Percentiles rank a stretch among this genome's conserved stretches.
Evolutionary conservation across 1,140 invertebrate species (phyloP).

Genomic region (Psilanteris sp.): DNA sequence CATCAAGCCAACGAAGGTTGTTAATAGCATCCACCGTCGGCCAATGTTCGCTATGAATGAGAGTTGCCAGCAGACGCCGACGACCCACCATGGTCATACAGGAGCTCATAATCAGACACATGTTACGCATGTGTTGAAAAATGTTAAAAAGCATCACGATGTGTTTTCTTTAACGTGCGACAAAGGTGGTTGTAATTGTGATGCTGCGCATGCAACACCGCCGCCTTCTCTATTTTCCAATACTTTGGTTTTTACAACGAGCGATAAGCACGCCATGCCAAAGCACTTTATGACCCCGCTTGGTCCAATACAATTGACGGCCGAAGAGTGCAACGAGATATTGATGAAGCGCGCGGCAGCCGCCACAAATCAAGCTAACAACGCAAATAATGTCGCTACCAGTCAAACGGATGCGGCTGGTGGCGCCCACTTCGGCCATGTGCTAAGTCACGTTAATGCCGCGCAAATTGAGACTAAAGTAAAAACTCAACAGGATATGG

Average conservation of each 20-base stretch:
- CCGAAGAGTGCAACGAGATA: constrained; percentile 88
- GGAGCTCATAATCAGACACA: constrained; percentile 77
- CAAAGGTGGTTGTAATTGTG: constrained; percentile 77
- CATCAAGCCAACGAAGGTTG: constrained; percentile 73
- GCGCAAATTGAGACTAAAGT: constrained; percentile 81
- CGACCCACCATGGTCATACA: constrained; percentile 75
- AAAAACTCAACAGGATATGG: constrained; percentile 82
- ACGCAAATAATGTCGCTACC: constrained; percentile 71
- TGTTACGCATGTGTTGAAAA: constrained; percentile 71
- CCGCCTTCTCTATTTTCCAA: constrained; percentile 75
- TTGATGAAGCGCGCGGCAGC: constrained; percentile 84
- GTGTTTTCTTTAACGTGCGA: constrained; percentile 76
- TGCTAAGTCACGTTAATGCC: constrained; percentile 79
- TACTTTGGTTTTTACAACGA: constrained; percentile 76
- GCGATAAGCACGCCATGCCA: constrained; percentile 76
- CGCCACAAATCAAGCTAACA: constrained; percentile 71
- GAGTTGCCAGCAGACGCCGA: constrained; percentile 75
- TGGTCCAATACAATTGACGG: constrained; percentile 85
- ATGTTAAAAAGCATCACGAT: constrained; percentile 75
- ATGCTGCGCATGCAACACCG: constrained; percentile 73
- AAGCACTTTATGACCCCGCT: constrained; percentile 84
- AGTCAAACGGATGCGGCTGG: constrained; percentile 77
- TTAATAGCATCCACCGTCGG: constrained; percentile 71
- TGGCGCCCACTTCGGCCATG: constrained; percentile 76
- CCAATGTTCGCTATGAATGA: constrained; percentile 78